phyloP scores from a whole-genome alignment of 2,797 vertebrate species.

The Ciconia nigra region DNA sequence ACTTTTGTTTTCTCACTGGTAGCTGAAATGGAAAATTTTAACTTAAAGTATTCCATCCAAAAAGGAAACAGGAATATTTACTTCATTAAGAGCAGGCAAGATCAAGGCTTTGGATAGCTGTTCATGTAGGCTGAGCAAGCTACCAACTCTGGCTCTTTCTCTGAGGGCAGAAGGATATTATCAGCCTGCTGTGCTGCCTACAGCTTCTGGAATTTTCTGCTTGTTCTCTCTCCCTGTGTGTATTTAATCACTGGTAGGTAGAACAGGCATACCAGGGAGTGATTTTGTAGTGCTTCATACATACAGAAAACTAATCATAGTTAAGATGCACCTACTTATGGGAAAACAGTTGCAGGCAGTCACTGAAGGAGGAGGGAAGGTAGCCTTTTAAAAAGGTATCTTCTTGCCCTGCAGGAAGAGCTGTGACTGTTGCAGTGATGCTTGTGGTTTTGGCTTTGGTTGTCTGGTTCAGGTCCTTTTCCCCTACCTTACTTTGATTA shows the following conservation, averaged over 20 bases:
- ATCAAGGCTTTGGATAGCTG: not conserved
- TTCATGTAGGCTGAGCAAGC: not conserved
- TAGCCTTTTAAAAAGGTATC: not conserved
- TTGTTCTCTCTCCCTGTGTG: not conserved
- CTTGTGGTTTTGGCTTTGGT: not conserved
- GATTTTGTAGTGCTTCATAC: not conserved
- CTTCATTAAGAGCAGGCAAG: not conserved
- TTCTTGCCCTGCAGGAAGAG: not conserved
- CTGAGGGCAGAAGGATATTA: not conserved
- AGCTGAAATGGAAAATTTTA: not conserved
- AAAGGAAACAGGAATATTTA: not conserved
- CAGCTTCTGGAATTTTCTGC: not conserved
- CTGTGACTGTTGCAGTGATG: not conserved
- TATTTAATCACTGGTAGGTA: not conserved
- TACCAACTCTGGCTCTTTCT: not conserved
- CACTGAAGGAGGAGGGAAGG: not conserved
- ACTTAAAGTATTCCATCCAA: not conserved
- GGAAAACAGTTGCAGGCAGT: not conserved
- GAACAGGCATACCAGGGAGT: not conserved
- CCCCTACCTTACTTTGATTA: not conserved
- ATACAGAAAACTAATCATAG: not conserved
- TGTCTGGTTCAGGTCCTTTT: not conserved
- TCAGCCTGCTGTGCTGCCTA: not conserved
- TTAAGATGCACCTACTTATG: not conserved
- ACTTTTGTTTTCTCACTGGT: not conserved